Conservation (phyloP, 2,797 vertebrate species). For the Syndactyla subalaris region DNA sequence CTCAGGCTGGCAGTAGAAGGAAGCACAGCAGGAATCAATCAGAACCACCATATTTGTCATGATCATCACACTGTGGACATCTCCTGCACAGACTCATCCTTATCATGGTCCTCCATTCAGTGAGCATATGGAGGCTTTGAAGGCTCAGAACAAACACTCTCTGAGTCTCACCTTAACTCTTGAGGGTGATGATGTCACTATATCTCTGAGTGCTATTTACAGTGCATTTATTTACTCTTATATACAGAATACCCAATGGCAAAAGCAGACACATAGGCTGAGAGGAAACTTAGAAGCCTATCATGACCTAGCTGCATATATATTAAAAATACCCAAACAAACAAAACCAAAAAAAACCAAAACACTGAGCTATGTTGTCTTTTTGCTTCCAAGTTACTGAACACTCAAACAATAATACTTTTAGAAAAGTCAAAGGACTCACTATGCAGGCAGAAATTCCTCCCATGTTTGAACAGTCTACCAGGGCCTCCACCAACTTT, state of each 20-base stretch:
- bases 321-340: too few species aligned
- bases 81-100: background rate
- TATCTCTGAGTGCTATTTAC: background rate
- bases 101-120: background rate
- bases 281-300: background rate
- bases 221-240: background rate
- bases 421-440: slow-evolving; percentile 15
- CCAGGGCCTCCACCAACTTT: background rate
- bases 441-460: slow-evolving; percentile 20
- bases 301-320: background rate
- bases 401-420: slow-evolving; percentile 34
- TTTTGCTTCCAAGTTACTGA: background rate
- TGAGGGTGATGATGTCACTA: background rate
- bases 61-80: too few species aligned
- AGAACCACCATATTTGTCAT: background rate
- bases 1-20: background rate
- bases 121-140: background rate
- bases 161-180: background rate
- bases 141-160: background rate
- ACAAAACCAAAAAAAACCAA: too few species aligned
- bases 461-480: background rate
- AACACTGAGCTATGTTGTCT: background rate
- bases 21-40: background rate
- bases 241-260: background rate
- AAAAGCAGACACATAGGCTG: background rate